phyloP scores from a whole-genome alignment of 2,888 invertebrate species.

The Tridacna crocea region DNA sequence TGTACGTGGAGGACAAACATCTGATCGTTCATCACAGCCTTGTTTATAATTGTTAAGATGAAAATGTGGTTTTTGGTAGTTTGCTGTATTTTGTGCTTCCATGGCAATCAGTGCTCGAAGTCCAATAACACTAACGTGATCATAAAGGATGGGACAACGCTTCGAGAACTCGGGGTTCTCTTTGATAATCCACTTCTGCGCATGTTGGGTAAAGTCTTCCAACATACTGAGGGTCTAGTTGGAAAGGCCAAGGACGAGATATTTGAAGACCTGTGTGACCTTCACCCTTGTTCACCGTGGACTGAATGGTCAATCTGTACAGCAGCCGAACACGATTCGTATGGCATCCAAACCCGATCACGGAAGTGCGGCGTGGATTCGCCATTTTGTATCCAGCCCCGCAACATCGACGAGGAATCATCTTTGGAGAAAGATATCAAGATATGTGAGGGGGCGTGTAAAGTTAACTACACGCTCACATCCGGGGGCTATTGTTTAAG shows the following conservation, averaged over 20 bases:
- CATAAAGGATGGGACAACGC: neutral
- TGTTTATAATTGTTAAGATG: too few species aligned
- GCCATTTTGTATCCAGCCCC: slow-evolving; percentile 13
- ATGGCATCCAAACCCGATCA: neutral
- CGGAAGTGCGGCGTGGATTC: slow-evolving; percentile 4
- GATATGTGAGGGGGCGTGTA: slow-evolving; percentile 1
- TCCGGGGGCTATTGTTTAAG: slow-evolving; percentile 1
- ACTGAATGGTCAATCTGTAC: slow-evolving; percentile 3
- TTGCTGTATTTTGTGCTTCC: too few species aligned
- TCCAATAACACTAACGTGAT: neutral
- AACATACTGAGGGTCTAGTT: slow-evolving; percentile 1
- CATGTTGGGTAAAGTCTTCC: slow-evolving; percentile 13
- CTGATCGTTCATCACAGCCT: too few species aligned
- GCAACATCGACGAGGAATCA: neutral
- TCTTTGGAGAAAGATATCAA: neutral
- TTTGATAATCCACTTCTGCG: slow-evolving; percentile 8
- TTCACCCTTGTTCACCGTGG: slow-evolving; percentile 11
- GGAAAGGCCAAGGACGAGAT: slow-evolving; percentile 1
- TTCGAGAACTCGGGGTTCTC: neutral
- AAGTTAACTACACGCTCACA: neutral
- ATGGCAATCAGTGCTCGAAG: too few species aligned
- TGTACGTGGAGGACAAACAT: too few species aligned
- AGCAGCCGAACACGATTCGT: neutral
- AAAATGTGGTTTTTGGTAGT: too few species aligned
- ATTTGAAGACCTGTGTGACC: slow-evolving; percentile 11